These are phyloP conservation scores for Oeneis ivallda DNA, from an alignment of 2,888 invertebrate genomes.

Conservation along the genomic window DNA sequence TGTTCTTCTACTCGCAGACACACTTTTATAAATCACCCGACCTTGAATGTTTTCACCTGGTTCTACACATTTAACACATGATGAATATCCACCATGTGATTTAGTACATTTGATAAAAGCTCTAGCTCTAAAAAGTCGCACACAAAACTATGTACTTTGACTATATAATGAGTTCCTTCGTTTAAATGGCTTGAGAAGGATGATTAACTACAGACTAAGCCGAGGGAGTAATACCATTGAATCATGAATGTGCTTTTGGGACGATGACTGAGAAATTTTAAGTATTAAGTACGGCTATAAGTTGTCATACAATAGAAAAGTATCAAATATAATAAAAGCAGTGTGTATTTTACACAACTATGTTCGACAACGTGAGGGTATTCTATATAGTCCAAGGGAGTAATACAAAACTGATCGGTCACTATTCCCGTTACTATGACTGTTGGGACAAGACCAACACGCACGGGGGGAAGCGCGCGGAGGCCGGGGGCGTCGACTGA, in stretches of 20 bases:
- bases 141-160: constrained; percentile 6
- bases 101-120: constrained; percentile 7
- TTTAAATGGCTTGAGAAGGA: constrained; percentile 7
- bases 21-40: too few species aligned
- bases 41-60: neutral
- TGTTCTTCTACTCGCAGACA: too few species aligned
- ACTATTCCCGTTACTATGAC: neutral
- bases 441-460: too few species aligned
- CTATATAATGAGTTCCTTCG: constrained; percentile 8
- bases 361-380: constrained; percentile 5
- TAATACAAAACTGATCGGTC: too few species aligned
- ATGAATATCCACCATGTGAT: constrained; percentile 5
- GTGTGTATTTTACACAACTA: constrained; percentile 31
- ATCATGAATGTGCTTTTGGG: constrained; percentile 34
- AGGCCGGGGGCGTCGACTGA: too few species aligned
- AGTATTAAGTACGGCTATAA: constrained; percentile 17
- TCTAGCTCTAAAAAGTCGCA: neutral
- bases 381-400: neutral
- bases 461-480: too few species aligned
- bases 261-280: constrained; percentile 27
- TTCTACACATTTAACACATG: constrained; percentile 5
- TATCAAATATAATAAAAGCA: constrained; percentile 28
- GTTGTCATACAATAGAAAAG: constrained; percentile 5
- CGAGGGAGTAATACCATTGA: constrained; percentile 31
- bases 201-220: constrained; percentile 33